These are phyloP conservation scores for Dicentrarchus labrax DNA, from an alignment of 2,113 vertebrate species.

Conservation along the genomic window DNA sequence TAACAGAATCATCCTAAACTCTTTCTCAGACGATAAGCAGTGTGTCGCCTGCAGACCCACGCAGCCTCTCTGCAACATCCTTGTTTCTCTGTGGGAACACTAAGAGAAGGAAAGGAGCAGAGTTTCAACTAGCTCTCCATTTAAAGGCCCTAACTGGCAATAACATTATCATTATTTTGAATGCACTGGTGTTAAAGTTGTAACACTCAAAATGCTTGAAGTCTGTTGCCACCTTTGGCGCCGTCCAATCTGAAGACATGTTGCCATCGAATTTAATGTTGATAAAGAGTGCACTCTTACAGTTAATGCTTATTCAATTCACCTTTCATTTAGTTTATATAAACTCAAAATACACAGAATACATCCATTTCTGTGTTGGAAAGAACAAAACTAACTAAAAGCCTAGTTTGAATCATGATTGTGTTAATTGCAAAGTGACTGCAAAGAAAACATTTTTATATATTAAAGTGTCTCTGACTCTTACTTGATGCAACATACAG, in stretches of 20 bases:
- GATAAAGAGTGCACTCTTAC: not conserved
- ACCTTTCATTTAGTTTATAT: not conserved
- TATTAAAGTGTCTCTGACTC: not conserved
- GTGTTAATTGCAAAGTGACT: not conserved
- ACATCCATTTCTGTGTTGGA: not conserved
- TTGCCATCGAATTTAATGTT: not conserved
- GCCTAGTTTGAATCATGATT: not conserved
- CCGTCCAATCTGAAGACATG: not conserved
- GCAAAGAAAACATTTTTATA: not conserved
- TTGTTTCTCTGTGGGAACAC: constrained; percentile 47
- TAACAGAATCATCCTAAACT: constrained; percentile 62
- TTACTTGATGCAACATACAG: not conserved
- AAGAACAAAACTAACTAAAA: not conserved
- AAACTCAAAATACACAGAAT: not conserved
- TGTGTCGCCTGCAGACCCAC: constrained; percentile 66
- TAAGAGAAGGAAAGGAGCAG: not conserved
- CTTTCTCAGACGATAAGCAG: constrained; percentile 64
- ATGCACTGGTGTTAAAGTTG: not conserved
- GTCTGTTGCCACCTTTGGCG: not conserved
- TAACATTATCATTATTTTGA: not conserved
- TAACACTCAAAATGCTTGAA: not conserved
- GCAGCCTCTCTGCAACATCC: constrained; percentile 36
- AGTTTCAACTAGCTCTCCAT: constrained; percentile 21
- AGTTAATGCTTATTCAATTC: not conserved
- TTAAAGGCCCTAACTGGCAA: not conserved